A percentile compares a stretch with the other conserved stretches of the same genome.
Conservation (phyloP, 2,888 invertebrate species). For the Caenorhabditis virilis region DNA sequence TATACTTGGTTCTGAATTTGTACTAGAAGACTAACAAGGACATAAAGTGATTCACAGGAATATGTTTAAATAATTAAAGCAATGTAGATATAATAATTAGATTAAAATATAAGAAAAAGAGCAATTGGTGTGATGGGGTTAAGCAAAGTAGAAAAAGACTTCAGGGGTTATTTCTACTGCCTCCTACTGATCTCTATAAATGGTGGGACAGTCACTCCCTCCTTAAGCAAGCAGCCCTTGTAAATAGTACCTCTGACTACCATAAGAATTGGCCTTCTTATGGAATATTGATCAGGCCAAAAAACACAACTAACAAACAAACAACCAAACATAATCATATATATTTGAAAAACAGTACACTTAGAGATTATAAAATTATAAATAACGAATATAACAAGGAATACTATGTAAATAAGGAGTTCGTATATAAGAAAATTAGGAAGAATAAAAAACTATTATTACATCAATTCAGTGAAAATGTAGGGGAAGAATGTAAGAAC, state of each 20-base stretch:
- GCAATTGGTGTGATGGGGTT: background rate
- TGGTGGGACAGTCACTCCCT: background rate
- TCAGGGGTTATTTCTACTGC: background rate
- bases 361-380: no score
- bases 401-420: background rate
- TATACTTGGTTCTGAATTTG: no score
- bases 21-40: no score
- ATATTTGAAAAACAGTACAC: background rate
- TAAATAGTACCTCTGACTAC: background rate
- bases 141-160: background rate
- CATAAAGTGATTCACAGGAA: no score
- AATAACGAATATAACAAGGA: background rate
- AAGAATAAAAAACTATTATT: background rate
- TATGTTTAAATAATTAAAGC: no score
- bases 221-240: background rate
- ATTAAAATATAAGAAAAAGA: background rate
- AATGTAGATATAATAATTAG: no score
- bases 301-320: background rate
- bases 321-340: background rate
- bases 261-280: background rate
- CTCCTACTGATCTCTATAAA: background rate
- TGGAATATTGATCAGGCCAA: background rate
- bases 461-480: background rate
- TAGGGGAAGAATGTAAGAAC: background rate
- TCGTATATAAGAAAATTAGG: background rate